A percentile compares a stretch with the other conserved stretches of the same genome.
phyloP scores from a whole-genome alignment of 2,797 vertebrate genomes.

The Astyanax mexicanus region DNA sequence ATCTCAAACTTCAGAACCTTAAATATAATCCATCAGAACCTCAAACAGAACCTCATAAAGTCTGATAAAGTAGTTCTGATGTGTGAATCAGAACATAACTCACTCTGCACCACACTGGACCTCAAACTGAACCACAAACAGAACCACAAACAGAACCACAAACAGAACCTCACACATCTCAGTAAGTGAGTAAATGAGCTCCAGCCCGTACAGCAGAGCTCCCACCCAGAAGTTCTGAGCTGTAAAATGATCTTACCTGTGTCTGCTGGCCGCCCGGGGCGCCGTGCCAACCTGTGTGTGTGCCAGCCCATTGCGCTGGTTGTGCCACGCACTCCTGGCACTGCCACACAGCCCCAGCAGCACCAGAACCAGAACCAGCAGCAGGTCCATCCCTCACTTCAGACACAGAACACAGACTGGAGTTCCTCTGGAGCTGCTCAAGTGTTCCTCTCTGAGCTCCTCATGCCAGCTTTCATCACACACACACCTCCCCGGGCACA shows the following conservation, averaged over 20 bases:
- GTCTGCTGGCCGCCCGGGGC: not conserved
- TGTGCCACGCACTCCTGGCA: not conserved
- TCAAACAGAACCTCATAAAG: too few species aligned
- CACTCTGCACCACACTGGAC: too few species aligned
- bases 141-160: too few species aligned
- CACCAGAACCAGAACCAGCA: slow-evolving; percentile 6
- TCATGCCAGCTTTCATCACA: not conserved
- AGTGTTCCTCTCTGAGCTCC: not conserved
- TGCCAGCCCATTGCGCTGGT: not conserved
- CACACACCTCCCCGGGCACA: not conserved
- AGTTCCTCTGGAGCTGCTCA: not conserved
- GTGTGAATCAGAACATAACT: too few species aligned
- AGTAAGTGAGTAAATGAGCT: too few species aligned
- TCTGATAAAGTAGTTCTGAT: too few species aligned
- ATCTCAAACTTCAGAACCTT: too few species aligned
- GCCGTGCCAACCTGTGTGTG: not conserved
- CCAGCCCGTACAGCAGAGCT: too few species aligned
- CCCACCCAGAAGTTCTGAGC: not conserved
- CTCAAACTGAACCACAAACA: too few species aligned
- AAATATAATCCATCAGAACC: too few species aligned
- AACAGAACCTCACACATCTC: too few species aligned
- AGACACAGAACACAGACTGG: not conserved
- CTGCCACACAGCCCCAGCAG: not conserved
- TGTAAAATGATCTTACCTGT: not conserved
- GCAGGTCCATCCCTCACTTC: slow-evolving; percentile 2